These are phyloP conservation scores for Ceratosolen fusciceps DNA, from an alignment of 1,140 invertebrate genomes.

Conservation along the genomic window DNA sequence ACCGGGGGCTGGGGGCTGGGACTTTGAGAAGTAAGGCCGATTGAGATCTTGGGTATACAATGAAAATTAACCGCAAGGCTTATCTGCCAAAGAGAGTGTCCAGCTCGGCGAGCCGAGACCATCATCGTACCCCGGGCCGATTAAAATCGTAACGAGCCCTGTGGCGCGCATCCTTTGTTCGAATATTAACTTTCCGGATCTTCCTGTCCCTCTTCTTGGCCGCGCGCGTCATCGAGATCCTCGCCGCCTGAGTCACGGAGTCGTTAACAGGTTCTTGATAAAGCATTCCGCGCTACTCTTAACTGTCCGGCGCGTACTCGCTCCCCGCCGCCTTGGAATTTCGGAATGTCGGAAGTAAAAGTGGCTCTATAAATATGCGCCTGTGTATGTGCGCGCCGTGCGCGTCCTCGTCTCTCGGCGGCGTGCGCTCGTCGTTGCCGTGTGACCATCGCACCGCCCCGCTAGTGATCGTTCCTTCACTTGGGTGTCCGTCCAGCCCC, in stretches of 20 bases:
- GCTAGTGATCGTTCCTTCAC: too few species aligned
- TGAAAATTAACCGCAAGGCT: too few species aligned
- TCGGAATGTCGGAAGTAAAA: constrained; percentile 32
- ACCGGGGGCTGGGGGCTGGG: too few species aligned
- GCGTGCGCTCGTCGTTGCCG: neutral
- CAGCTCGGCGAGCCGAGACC: neutral
- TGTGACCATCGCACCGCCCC: too few species aligned
- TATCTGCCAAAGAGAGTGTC: neutral
- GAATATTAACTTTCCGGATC: neutral
- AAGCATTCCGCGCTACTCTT: constrained; percentile 11
- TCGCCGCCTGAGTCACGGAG: constrained; percentile 31
- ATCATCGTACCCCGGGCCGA: neutral
- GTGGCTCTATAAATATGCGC: neutral
- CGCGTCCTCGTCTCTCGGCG: neutral
- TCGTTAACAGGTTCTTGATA: constrained; percentile 3
- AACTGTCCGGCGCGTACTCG: neutral
- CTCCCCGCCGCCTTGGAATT: neutral
- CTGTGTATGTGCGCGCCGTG: neutral
- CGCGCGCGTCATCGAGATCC: neutral
- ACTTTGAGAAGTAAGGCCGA: too few species aligned
- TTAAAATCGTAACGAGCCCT: neutral
- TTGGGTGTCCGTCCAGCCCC: too few species aligned
- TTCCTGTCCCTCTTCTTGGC: neutral
- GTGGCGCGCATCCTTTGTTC: neutral
- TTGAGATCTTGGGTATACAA: too few species aligned